Base-by-base conservation (phyloP, 2,888 invertebrate genomes). In the Athrips mouffetella region DNA sequence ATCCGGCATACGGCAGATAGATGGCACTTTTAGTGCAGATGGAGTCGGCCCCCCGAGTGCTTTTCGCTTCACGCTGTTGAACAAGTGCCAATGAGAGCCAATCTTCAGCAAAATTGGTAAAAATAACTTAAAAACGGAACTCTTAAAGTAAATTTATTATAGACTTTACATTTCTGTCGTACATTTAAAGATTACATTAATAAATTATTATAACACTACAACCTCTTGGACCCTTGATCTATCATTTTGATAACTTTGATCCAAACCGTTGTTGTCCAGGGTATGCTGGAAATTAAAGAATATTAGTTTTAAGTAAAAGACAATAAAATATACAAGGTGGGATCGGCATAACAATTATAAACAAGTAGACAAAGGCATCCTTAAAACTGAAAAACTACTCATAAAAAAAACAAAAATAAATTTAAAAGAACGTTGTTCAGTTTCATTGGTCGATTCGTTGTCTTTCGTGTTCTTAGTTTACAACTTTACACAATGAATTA, bases 11-110 rank as follows among this genome's bases (percentile, higher is more conserved):
- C 66, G 60, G 59, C 72, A 79, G 84, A 85, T 82, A 80, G 80
- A 85, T 83, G 78, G 72, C 75, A 76, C 79, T 84, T 51, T 51
- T 78, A 78, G 76, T 72, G 74, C 74, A 80, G 78, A 82, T 78
- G 71, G 70, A 84, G 83, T 82, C 69, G 81, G 70, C 70, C 86
- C 84, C 86, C 55, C 51, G 84, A 81, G 86, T 73, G 76, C 71
- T 64, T 75, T 85, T 80, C 65, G 76, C 74, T 76, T 58, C 78
- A 73, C 76, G 59, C 70, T 70, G 83, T 81, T 85, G 76, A 85
- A 76, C 83, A 78, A 73, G 73, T 76, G 80, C 81, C 84, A 82
- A 82, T 79, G 73, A 73, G 72, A 70, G 70, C 71, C 70, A 68
- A 75, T 78, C 72, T 76, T 64, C 58, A 53, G 59, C 61, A 65